These are phyloP conservation scores for Diploptera punctata DNA, from an alignment of 2,888 invertebrate genomes.

Conservation along the genomic window DNA sequence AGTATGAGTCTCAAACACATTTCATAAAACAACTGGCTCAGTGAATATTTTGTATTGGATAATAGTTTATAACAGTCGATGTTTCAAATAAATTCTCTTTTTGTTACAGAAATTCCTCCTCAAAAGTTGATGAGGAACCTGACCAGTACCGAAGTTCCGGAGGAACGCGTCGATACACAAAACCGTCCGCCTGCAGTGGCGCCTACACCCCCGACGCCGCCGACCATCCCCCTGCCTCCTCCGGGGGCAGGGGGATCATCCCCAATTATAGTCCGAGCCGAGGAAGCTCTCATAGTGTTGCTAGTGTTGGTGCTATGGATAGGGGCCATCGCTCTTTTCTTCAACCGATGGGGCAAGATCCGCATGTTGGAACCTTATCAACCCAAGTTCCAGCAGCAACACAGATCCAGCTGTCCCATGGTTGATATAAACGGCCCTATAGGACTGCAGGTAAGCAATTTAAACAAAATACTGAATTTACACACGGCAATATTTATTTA, in stretches of 20 bases:
- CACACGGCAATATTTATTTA: too few relatives aligned
- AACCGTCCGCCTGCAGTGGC: background rate
- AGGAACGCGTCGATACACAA: background rate
- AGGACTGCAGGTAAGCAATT: constrained; percentile 49
- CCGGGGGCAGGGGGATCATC: constrained; percentile 49
- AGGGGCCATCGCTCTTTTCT: constrained; percentile 87
- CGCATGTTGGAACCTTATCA: constrained; percentile 91
- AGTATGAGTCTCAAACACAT: too few relatives aligned
- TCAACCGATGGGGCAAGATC: constrained; percentile 95
- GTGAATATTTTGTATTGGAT: too few relatives aligned
- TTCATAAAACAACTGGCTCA: too few relatives aligned
- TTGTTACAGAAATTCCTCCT: background rate
- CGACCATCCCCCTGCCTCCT: background rate
- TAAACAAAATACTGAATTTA: too few relatives aligned
- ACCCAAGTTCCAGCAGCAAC: constrained; percentile 87
- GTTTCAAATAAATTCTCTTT: too few relatives aligned
- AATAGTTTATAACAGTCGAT: too few relatives aligned
- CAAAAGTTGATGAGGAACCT: constrained; percentile 17
- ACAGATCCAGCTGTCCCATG: constrained; percentile 77
- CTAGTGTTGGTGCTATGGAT: constrained; percentile 88
- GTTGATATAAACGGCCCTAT: constrained; percentile 60
- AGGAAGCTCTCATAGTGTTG: constrained; percentile 84
- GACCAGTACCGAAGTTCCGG: constrained; percentile 5
- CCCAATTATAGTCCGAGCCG: constrained; percentile 80
- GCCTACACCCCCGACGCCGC: background rate